A percentile compares a stretch with the other conserved stretches of the same genome.
Evolutionary conservation across 2,888 invertebrate species (phyloP).

Genomic region (Ophioninae sp.): DNA sequence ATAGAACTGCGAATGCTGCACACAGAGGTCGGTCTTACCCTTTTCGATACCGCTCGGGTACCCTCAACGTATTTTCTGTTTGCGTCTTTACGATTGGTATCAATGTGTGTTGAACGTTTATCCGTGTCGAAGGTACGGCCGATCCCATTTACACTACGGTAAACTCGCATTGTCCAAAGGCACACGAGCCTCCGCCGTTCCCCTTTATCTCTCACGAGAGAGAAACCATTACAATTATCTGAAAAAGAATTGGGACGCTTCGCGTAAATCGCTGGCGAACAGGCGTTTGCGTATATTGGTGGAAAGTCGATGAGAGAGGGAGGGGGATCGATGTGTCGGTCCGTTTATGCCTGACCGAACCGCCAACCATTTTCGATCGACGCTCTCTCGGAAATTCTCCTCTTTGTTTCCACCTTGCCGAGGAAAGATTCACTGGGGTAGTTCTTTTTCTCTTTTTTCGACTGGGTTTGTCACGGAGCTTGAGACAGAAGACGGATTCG

Average conservation of each 20-base stretch:
- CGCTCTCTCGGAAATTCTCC: slow-evolving; percentile 36
- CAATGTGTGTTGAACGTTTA: neutral
- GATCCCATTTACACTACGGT: slow-evolving; percentile 21
- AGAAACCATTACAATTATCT: slow-evolving; percentile 69
- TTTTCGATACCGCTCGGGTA: slow-evolving; percentile 65
- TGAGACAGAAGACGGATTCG: too few relatives aligned
- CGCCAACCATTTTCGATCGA: slow-evolving; percentile 48
- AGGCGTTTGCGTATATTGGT: slow-evolving; percentile 15
- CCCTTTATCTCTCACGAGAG: slow-evolving; percentile 62
- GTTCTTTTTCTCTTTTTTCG: slow-evolving; percentile 12
- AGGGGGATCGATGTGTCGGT: slow-evolving; percentile 13
- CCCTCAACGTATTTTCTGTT: slow-evolving; percentile 48
- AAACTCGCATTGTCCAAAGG: slow-evolving; percentile 51
- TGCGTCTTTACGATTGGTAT: neutral
- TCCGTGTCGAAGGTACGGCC: neutral
- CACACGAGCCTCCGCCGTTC: slow-evolving; percentile 38
- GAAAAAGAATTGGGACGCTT: slow-evolving; percentile 60
- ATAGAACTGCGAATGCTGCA: slow-evolving; percentile 47
- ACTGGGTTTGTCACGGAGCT: too few relatives aligned
- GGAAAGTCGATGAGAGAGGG: too few relatives aligned
- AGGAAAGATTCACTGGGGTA: slow-evolving; percentile 14
- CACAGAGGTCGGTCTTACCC: slow-evolving; percentile 61
- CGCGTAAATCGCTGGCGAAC: slow-evolving; percentile 43
- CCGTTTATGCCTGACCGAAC: slow-evolving; percentile 30
- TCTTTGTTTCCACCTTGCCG: slow-evolving; percentile 12